Conservation (phyloP, 2,113 vertebrate genomes). For the Prunella himalayana region DNA sequence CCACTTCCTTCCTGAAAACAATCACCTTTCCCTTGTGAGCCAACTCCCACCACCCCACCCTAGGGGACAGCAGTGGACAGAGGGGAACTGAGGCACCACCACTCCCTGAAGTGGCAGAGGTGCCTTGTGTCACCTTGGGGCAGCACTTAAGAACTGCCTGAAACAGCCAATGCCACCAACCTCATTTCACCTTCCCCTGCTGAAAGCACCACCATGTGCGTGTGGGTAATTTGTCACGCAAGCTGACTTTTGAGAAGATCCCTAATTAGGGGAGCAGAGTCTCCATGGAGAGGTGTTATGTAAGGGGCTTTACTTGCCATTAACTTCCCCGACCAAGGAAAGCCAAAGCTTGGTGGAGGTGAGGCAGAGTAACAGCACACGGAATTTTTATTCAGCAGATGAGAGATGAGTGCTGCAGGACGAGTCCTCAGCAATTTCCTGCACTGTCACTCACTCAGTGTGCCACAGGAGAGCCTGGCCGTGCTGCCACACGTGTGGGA, state of each 20-base stretch:
- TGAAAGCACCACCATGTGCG: not conserved
- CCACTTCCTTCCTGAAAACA: not conserved
- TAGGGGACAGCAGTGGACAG: accelerated
- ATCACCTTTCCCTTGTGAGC: not conserved
- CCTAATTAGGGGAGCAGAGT: slow-evolving; percentile 8
- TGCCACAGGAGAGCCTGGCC: not conserved
- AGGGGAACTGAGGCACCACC: not conserved
- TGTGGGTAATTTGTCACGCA: not conserved
- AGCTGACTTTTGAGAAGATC: slow-evolving; percentile 18
- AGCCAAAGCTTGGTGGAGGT: not conserved
- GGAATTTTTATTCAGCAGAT: not conserved
- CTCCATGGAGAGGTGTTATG: not conserved
- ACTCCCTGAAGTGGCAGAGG: accelerated
- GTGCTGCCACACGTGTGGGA: accelerated
- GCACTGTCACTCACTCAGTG: not conserved
- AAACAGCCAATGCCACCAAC: not conserved
- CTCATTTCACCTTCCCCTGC: not conserved
- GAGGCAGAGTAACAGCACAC: not conserved
- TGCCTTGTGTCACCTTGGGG: not conserved
- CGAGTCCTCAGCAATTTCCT: not conserved
- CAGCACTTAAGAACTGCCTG: not conserved
- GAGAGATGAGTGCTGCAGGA: not conserved
- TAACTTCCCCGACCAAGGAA: not conserved
- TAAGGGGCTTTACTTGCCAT: slow-evolving; percentile 2
- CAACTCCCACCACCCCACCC: too few relatives aligned